Percentiles rank a stretch among this genome's conserved stretches.
Conservation (phyloP, 2,888 invertebrate species). For the Conistra vaccinii region DNA sequence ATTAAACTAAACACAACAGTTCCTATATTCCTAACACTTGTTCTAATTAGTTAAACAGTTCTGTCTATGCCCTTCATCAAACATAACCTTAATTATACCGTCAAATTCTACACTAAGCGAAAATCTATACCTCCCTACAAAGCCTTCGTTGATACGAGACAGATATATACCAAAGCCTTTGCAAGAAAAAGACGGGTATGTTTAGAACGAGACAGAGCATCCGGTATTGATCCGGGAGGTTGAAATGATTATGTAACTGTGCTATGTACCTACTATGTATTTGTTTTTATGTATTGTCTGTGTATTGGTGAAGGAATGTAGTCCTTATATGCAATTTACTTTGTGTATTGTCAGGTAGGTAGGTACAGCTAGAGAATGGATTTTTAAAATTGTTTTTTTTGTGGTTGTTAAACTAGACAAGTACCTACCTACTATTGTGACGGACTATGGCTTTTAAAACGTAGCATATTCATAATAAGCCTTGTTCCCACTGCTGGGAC, state of each 20-base stretch:
- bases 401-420: too few species aligned
- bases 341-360: not conserved
- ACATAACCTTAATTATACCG: slow-evolving; percentile 24
- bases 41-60: not conserved
- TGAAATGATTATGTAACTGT: slow-evolving; percentile 51
- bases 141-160: slow-evolving; percentile 51
- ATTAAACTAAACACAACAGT: not conserved
- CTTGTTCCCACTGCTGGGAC: too few species aligned
- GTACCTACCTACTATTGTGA: too few species aligned
- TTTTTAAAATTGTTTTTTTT: too few species aligned
- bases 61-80: slow-evolving; percentile 1
- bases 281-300: slow-evolving; percentile 4
- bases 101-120: slow-evolving; percentile 54
- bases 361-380: too few species aligned
- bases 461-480: too few species aligned
- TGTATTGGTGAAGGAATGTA: slow-evolving; percentile 2
- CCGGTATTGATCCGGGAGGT: slow-evolving; percentile 70
- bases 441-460: too few species aligned
- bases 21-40: not conserved
- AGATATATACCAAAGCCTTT: slow-evolving; percentile 19
- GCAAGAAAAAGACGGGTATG: slow-evolving; percentile 50
- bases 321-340: not conserved
- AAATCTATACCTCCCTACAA: slow-evolving; percentile 57
- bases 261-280: slow-evolving; percentile 34
- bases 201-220: slow-evolving; percentile 56